Percentiles rank a stretch among this genome's conserved stretches.
Conservation (phyloP, 2,888 invertebrate genomes). For the Clusia tigrina region DNA sequence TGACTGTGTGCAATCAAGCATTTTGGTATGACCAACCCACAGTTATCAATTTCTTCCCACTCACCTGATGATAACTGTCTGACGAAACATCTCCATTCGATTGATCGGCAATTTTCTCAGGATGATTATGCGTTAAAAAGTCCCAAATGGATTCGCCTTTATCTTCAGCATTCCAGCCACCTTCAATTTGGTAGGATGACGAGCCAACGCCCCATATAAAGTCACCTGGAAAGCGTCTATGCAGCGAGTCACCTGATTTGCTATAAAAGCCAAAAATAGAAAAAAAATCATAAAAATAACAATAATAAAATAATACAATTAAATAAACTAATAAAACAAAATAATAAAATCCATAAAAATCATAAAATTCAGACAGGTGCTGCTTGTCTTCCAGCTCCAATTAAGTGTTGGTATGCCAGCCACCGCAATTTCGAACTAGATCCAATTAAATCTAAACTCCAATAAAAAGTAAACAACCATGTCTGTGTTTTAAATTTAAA, state of each 20-base stretch:
- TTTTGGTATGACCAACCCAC: too few species aligned
- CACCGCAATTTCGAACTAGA: too few species aligned
- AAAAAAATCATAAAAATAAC: slow-evolving; percentile 2
- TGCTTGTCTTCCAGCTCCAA: too few species aligned
- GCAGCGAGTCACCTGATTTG: slow-evolving; percentile 16
- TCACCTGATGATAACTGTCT: slow-evolving; percentile 67
- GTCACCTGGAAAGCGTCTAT: slow-evolving; percentile 59
- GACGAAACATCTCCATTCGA: slow-evolving; percentile 70
- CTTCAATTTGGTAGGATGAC: slow-evolving; percentile 63
- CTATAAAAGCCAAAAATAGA: not conserved
- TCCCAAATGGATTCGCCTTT: slow-evolving; percentile 73
- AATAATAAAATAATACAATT: not conserved
- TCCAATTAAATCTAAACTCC: too few species aligned
- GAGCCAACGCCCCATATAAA: slow-evolving; percentile 64
- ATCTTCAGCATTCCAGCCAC: slow-evolving; percentile 64
- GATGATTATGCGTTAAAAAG: slow-evolving; percentile 67
- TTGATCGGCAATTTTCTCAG: slow-evolving; percentile 70
- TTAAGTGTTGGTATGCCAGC: too few species aligned
- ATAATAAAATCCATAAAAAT: too few species aligned
- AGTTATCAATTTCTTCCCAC: too few species aligned
- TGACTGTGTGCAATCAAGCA: too few species aligned
- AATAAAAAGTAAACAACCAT: too few species aligned
- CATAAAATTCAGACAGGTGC: too few species aligned
- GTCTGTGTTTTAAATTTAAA: too few species aligned
- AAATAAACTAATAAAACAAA: too few species aligned